A percentile compares a stretch with the other conserved stretches of the same genome.
These are phyloP conservation scores for Brachionus rubens DNA, from an alignment of 1,140 invertebrate species.

Conservation along the genomic window DNA sequence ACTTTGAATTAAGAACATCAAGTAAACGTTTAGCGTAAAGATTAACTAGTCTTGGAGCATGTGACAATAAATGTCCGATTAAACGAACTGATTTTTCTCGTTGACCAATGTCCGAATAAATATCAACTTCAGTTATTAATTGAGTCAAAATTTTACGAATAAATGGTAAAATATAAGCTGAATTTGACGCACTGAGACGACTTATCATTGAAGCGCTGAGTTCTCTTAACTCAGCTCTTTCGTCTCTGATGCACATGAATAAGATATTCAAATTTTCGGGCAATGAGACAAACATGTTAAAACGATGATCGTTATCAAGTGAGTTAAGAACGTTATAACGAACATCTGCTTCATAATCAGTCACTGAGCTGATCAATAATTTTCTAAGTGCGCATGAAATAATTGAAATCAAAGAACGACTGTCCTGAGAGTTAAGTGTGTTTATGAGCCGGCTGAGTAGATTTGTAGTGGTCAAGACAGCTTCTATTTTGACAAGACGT, in stretches of 20 bases:
- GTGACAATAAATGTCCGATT: constrained; percentile 86
- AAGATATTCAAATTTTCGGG: constrained; percentile 87
- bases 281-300: constrained; percentile 90
- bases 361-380: constrained; percentile 11
- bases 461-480: neutral
- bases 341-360: constrained; percentile 75
- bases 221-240: constrained; percentile 93
- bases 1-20: constrained; percentile 62
- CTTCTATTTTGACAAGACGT: constrained; percentile 19
- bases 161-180: constrained; percentile 94
- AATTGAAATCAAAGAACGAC: neutral
- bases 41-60: constrained; percentile 84
- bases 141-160: constrained; percentile 84
- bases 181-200: constrained; percentile 78
- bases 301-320: constrained; percentile 72
- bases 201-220: constrained; percentile 87
- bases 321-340: constrained; percentile 86
- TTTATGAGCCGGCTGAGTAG: constrained; percentile 8
- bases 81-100: constrained; percentile 90
- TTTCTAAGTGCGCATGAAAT: constrained; percentile 40
- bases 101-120: constrained; percentile 81
- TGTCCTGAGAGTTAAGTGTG: neutral
- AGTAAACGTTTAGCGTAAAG: constrained; percentile 95
- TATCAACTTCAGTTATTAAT: constrained; percentile 73
- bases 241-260: constrained; percentile 93